A percentile compares a stretch with the other conserved stretches of the same genome.
Conservation (phyloP, 2,113 vertebrate genomes). For the Grantiella picta region DNA sequence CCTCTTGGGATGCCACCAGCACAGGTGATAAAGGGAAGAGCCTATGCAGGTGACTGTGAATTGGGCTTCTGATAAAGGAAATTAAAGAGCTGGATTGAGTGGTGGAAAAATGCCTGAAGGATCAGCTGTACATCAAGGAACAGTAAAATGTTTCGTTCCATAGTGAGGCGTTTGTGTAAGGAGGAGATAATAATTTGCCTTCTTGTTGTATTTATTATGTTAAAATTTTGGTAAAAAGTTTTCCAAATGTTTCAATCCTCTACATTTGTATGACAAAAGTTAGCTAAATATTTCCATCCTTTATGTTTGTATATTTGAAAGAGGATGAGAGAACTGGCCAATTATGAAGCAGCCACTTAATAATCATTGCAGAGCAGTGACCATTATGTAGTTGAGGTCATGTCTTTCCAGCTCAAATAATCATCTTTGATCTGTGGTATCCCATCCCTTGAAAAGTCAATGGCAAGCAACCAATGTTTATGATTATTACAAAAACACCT, state of each 20-base stretch:
- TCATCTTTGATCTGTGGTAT: background rate
- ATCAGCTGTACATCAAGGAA: background rate
- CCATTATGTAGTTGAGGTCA: background rate
- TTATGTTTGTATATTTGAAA: background rate
- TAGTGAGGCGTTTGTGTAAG: background rate
- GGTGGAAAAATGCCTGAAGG: background rate
- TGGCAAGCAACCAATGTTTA: background rate
- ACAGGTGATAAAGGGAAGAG: background rate
- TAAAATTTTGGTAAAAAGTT: background rate
- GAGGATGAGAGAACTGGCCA: background rate
- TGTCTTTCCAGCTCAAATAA: background rate
- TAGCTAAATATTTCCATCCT: background rate
- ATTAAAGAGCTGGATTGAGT: background rate
- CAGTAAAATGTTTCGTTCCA: background rate
- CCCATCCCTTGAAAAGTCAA: background rate
- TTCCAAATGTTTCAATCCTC: background rate
- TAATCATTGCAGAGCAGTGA: background rate
- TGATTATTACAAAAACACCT: background rate
- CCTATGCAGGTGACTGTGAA: background rate
- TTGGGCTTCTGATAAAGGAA: background rate
- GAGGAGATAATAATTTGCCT: background rate
- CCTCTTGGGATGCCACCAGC: background rate
- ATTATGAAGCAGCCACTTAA: background rate
- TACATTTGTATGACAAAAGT: fast-evolving
- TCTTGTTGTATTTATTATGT: background rate